Conservation (phyloP, 1,140 invertebrate genomes). For the Hycleus cichorii region DNA sequence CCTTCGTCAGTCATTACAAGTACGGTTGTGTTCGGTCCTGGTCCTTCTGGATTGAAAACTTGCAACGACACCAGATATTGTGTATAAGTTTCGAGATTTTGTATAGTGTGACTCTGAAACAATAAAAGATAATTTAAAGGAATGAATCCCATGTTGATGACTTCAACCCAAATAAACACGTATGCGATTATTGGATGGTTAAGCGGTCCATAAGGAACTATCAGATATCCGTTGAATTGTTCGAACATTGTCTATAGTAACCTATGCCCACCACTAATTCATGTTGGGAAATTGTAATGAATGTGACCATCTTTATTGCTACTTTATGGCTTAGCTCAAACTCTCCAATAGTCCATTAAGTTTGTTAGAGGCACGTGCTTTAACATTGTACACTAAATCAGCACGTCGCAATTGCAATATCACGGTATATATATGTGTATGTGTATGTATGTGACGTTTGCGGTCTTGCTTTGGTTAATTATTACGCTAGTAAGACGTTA, state of each 20-base stretch:
- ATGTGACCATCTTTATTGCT: slow-evolving; percentile 16
- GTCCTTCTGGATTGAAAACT: slow-evolving; percentile 69
- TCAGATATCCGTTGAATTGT: slow-evolving; percentile 8
- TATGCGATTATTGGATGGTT: slow-evolving; percentile 24
- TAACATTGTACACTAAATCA: slow-evolving; percentile 10
- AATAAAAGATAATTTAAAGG: slow-evolving; percentile 27
- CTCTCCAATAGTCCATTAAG: slow-evolving; percentile 12
- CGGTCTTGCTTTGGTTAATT: not conserved
- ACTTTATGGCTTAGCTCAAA: slow-evolving; percentile 9
- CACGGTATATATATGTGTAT: not conserved
- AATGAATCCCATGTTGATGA: slow-evolving; percentile 19
- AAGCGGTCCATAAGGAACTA: slow-evolving; percentile 25
- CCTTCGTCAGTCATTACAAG: slow-evolving; percentile 75
- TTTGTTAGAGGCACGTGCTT: slow-evolving; percentile 8
- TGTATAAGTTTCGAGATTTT: slow-evolving; percentile 63
- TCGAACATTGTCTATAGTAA: slow-evolving; percentile 1
- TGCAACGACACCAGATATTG: slow-evolving; percentile 68
- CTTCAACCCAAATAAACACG: slow-evolving; percentile 19
- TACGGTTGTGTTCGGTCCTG: slow-evolving; percentile 61
- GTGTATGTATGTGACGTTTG: slow-evolving; percentile 2
- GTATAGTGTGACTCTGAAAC: slow-evolving; percentile 62
- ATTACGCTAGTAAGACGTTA: too few species aligned
- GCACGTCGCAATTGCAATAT: slow-evolving; percentile 13
- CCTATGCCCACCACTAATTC: slow-evolving; percentile 15
- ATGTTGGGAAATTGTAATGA: slow-evolving; percentile 21